Base-by-base conservation (phyloP, 2,113 vertebrate species). In the Corythaeola cristata region DNA sequence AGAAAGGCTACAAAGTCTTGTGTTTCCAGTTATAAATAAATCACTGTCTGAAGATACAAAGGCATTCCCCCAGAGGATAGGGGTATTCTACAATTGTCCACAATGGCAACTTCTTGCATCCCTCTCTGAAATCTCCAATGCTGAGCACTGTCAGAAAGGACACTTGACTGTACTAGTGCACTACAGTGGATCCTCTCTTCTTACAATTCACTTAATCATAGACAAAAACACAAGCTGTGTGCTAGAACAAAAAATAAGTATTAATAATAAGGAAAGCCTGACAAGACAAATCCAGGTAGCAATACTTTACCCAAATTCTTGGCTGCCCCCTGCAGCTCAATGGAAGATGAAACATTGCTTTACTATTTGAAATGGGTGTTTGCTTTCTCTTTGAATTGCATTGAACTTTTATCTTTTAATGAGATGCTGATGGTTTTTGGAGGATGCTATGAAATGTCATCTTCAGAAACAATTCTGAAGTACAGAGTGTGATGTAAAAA, bases 311-410 rank as follows among this genome's bases (percentile, higher is more conserved):
- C 67, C 93, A 97, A 97, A 97, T 97, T 98, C 97, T 56, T 97
- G 97, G 92, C 95, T 98, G 98, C 98, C 98, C 97, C 97, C 98
- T 98, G 94, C 97, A 97, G 98, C 93, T 95, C 94, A 81, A 75
- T 9, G 24, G 92, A 85, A 85, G 77, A 91, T 52, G 80, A 93
- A 95, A 83, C 82, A 49, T 30, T 33, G 28, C 41, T 83, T 77
- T 92, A 27, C 28, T 82, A 78, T 79, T 90, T 76, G 75, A 87
- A 75, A 71, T 20, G 66, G 47, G 47, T 81, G 62, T 74, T 95
- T 89, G 71, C 76, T 96, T 95, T 78, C 63, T 77, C 96, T 97
- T 81, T 93, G 41, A 96, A 91, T 91, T 96, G 79, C 91, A 81
- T 33, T 60, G 55, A 66, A 94, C 82, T 85, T 97, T 94, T 89